A percentile compares a stretch with the other conserved stretches of the same genome.
These are phyloP conservation scores for Actinostola sp. DNA, from an alignment of 92 coral and sea anemone genomes.

Conservation along the genomic window DNA sequence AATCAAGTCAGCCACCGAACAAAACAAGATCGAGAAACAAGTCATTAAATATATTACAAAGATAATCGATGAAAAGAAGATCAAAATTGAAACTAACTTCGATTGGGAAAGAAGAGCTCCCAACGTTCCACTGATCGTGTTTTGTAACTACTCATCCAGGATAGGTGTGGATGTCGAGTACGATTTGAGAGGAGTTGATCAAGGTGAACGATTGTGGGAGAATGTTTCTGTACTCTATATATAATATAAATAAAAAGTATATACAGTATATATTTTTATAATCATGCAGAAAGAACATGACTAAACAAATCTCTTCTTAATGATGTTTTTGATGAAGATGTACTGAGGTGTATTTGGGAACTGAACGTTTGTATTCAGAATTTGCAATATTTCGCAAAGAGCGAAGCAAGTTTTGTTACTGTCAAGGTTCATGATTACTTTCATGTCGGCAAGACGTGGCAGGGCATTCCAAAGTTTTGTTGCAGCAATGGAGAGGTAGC, in stretches of 20 bases:
- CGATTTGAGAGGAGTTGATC: conserved; percentile 13
- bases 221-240: neutral
- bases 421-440: no score
- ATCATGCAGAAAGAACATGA: no score
- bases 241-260: neutral
- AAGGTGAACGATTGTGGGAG: neutral
- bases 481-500: no score
- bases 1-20: conserved; percentile 6
- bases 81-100: neutral
- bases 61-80: neutral
- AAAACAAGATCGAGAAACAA: neutral
- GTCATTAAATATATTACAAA: conserved; percentile 5
- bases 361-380: no score
- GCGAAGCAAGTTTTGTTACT: no score
- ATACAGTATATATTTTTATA: no score
- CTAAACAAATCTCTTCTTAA: no score
- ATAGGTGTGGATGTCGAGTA: conserved; percentile 28
- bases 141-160: conserved; percentile 32
- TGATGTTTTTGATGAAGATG: no score
- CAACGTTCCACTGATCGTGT: conserved; percentile 19
- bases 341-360: no score
- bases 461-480: no score
- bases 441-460: no score
- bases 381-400: no score
- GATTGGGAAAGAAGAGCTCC: neutral